Percentiles rank a stretch among this genome's conserved stretches.
Conservation (phyloP, 2,797 vertebrate species). For the Carapus acus region DNA sequence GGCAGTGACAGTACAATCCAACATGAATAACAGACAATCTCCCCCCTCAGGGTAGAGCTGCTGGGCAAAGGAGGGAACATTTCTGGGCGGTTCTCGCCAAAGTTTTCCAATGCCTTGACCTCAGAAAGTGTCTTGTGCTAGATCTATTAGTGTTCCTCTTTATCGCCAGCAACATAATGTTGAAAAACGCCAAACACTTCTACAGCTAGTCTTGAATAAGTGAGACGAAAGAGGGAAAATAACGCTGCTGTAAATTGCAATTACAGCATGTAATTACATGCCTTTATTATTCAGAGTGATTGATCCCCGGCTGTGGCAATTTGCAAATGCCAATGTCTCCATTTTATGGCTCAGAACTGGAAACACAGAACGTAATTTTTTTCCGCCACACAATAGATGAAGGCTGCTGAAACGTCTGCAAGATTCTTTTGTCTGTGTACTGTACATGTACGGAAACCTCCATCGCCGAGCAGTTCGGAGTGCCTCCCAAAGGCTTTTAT, state of each 20-base stretch:
- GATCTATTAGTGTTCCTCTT: no score
- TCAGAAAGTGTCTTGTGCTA: no score
- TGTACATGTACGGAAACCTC: slow-evolving; percentile 28
- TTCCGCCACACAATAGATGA: slow-evolving; percentile 39
- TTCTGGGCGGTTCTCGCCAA: slow-evolving; percentile 28
- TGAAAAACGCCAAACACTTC: slow-evolving; percentile 22
- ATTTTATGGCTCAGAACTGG: slow-evolving; percentile 39
- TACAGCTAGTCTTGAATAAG: slow-evolving; percentile 18
- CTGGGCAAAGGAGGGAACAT: slow-evolving; percentile 38
- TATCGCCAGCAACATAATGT: slow-evolving; percentile 19
- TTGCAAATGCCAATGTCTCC: slow-evolving; percentile 58
- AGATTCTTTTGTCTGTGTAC: slow-evolving; percentile 30
- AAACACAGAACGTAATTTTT: slow-evolving; percentile 34
- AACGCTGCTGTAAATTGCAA: slow-evolving; percentile 26
- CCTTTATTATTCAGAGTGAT: slow-evolving; percentile 66
- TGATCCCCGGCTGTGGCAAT: slow-evolving; percentile 62
- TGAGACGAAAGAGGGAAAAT: slow-evolving; percentile 29
- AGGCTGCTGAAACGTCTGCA: slow-evolving; percentile 24
- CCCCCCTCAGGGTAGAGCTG: slow-evolving; percentile 44
- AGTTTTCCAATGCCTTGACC: no score
- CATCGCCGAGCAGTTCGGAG: slow-evolving; percentile 6
- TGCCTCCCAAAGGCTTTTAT: no score
- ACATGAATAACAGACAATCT: slow-evolving; percentile 53
- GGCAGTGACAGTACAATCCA: slow-evolving; percentile 51
- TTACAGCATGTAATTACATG: slow-evolving; percentile 61